These are phyloP conservation scores for Eupithecia abbreviata DNA, from an alignment of 2,888 invertebrate genomes.

Conservation along the genomic window DNA sequence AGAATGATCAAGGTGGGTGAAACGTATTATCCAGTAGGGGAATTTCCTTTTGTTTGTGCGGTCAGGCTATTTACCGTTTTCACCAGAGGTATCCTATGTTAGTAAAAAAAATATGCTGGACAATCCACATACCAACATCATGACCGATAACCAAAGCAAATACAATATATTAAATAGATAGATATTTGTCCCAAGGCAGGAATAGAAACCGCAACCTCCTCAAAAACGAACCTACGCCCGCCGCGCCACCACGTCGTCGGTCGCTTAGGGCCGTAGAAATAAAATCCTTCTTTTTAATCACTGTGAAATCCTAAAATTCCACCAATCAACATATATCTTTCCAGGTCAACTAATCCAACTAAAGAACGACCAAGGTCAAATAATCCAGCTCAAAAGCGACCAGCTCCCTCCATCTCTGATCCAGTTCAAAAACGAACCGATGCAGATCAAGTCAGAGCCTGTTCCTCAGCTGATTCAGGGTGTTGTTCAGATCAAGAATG, in stretches of 20 bases:
- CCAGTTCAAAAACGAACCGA: conserved; percentile 52
- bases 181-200: no score
- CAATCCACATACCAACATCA: no score
- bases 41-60: not conserved
- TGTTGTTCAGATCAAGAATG: conserved; percentile 54
- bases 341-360: conserved; percentile 70
- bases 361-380: conserved; percentile 69
- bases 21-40: no score
- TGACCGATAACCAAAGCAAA: no score
- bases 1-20: conserved; percentile 68
- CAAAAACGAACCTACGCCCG: no score
- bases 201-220: no score
- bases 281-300: not conserved
- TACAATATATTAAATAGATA: no score
- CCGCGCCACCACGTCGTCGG: no score
- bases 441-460: conserved; percentile 47
- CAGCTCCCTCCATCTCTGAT: conserved; percentile 48
- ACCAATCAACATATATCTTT: not conserved
- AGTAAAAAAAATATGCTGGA: no score
- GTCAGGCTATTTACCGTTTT: not conserved
- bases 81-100: no score
- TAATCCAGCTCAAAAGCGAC: conserved; percentile 71
- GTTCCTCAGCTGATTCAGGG: conserved; percentile 47
- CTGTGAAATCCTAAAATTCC: not conserved
- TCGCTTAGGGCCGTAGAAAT: no score